Evolutionary conservation across 1,140 invertebrate species (phyloP).

Genomic region (Diploscapter pachys): DNA sequence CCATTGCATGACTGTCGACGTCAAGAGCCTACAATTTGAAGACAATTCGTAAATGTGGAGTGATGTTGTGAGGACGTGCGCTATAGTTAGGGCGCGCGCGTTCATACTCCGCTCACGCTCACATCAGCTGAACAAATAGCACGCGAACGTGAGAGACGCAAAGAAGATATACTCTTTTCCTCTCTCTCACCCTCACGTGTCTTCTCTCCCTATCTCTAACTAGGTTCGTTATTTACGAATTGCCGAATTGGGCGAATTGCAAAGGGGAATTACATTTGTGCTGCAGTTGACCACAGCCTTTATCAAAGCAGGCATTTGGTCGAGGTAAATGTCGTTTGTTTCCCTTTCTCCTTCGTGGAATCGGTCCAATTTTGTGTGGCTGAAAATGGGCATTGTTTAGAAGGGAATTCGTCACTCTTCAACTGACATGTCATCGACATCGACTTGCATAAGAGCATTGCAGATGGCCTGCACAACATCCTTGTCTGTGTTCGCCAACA

Average conservation of each 20-base stretch:
- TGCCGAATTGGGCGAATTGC: neutral
- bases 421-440: slow-evolving; percentile 28
- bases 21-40: too few species aligned
- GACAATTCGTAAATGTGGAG: too few species aligned
- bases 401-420: neutral
- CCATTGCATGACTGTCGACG: too few species aligned
- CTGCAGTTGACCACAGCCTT: neutral
- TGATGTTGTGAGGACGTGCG: too few species aligned
- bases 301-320: slow-evolving; percentile 31
- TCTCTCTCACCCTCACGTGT: too few species aligned
- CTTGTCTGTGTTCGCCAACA: neutral
- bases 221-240: too few species aligned
- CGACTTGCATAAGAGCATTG: neutral
- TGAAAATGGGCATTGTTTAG: neutral
- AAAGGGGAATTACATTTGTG: neutral
- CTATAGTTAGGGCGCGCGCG: too few species aligned
- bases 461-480: slow-evolving; percentile 1
- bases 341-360: slow-evolving; percentile 19
- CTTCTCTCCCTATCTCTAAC: too few species aligned
- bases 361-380: slow-evolving; percentile 22
- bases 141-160: too few species aligned
- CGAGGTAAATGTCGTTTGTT: slow-evolving; percentile 15
- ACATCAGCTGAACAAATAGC: too few species aligned
- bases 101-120: too few species aligned
- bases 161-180: too few species aligned